Evolutionary conservation across 64 coral and sea anemone genomes (phyloP).

Genomic region (Acropora tenuis): DNA sequence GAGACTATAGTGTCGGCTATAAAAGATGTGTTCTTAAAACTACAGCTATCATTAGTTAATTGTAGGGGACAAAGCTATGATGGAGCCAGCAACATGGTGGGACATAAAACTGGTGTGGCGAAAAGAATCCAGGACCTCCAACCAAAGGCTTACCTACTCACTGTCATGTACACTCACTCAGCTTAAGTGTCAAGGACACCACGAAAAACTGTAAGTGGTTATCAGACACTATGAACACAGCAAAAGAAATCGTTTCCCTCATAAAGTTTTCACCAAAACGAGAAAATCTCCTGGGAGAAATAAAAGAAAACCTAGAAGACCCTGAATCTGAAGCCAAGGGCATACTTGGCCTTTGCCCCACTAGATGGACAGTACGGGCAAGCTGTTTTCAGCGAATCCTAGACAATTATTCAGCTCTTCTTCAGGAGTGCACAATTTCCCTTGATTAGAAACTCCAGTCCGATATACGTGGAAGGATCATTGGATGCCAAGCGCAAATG

Average conservation of each 20-base stretch:
- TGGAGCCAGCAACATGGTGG: too few relatives aligned
- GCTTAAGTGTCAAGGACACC: constrained; percentile 2
- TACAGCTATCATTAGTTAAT: too few relatives aligned
- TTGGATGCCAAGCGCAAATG: not conserved
- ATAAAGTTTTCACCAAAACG: not conserved
- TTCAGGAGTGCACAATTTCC: not conserved
- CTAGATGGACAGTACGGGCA: constrained; percentile 26
- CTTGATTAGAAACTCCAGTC: not conserved
- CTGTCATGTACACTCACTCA: constrained; percentile 42
- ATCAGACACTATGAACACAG: constrained; percentile 16
- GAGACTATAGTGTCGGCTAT: too few relatives aligned
- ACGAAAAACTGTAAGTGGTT: constrained; percentile 19
- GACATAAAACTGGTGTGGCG: too few relatives aligned
- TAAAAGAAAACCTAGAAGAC: not conserved
- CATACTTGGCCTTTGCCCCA: not conserved
- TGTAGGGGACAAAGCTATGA: too few relatives aligned
- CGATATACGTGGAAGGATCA: not conserved
- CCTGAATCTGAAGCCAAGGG: not conserved
- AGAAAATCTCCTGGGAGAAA: not conserved
- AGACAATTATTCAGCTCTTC: not conserved
- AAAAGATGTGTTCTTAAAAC: too few relatives aligned
- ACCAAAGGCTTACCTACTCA: constrained; percentile 24
- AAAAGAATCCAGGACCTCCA: too few relatives aligned
- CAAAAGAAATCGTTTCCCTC: not conserved
- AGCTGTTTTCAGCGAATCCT: not conserved